Conservation (phyloP, 2,113 vertebrate genomes). For the Oriolus oriolus region DNA sequence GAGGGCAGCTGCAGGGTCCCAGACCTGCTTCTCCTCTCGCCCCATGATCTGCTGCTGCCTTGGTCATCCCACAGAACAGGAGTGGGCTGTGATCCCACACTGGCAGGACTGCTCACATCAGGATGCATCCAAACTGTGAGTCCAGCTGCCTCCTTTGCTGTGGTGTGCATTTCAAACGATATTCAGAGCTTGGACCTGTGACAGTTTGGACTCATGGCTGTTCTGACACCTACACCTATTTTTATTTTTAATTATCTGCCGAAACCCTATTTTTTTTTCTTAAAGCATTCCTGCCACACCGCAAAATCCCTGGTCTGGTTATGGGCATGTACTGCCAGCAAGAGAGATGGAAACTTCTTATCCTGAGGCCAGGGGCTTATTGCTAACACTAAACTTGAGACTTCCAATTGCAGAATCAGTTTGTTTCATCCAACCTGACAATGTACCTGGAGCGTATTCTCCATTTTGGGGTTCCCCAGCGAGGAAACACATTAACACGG, state of each 20-base stretch:
- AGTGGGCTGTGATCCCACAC: background rate
- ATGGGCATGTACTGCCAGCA: background rate
- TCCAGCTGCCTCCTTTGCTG: background rate
- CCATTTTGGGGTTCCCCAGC: background rate
- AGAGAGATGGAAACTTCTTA: background rate
- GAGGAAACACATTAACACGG: background rate
- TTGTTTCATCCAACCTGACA: background rate
- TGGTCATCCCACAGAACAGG: background rate
- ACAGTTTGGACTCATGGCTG: background rate
- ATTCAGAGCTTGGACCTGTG: background rate
- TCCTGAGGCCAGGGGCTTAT: accelerated
- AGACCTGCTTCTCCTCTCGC: accelerated
- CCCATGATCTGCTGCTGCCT: background rate
- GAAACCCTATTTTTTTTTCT: background rate
- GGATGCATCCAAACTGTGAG: accelerated
- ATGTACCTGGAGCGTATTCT: background rate
- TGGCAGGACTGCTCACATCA: accelerated
- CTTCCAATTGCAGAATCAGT: background rate
- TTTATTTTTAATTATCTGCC: background rate
- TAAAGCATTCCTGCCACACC: background rate
- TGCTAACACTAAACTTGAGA: background rate
- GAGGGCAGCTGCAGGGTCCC: background rate
- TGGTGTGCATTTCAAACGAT: background rate
- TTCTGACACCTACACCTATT: background rate
- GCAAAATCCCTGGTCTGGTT: background rate